Evolutionary conservation across 2,113 vertebrate genomes (phyloP).

Genomic region (Microcebus griseorufus): DNA sequence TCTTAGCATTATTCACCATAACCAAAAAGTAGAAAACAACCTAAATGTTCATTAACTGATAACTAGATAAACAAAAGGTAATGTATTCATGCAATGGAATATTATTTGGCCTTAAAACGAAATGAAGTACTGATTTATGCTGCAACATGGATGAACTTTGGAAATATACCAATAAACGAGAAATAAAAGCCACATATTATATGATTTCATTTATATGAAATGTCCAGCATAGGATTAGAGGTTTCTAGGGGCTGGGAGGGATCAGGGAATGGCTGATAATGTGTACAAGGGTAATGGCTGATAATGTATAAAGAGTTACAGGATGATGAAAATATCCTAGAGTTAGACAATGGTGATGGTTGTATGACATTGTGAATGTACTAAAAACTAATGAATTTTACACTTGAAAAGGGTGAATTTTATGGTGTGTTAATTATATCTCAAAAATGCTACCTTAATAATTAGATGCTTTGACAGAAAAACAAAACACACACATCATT

Average conservation of each 20-base stretch:
- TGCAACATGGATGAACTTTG: neutral
- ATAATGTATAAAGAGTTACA: neutral
- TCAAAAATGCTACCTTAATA: neutral
- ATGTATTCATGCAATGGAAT: neutral
- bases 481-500: neutral
- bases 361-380: neutral
- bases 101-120: neutral
- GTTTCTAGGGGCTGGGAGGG: neutral
- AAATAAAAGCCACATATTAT: neutral
- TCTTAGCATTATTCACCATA: neutral
- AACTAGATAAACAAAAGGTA: neutral
- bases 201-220: neutral
- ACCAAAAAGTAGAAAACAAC: neutral
- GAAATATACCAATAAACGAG: constrained; percentile 1
- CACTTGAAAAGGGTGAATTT: neutral
- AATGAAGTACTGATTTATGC: neutral
- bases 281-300: neutral
- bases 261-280: neutral
- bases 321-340: neutral
- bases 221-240: neutral
- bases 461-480: neutral
- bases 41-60: neutral
- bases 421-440: neutral
- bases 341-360: neutral
- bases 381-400: neutral